phyloP scores from a whole-genome alignment of 1,140 invertebrate species.

The Periplaneta americana region DNA sequence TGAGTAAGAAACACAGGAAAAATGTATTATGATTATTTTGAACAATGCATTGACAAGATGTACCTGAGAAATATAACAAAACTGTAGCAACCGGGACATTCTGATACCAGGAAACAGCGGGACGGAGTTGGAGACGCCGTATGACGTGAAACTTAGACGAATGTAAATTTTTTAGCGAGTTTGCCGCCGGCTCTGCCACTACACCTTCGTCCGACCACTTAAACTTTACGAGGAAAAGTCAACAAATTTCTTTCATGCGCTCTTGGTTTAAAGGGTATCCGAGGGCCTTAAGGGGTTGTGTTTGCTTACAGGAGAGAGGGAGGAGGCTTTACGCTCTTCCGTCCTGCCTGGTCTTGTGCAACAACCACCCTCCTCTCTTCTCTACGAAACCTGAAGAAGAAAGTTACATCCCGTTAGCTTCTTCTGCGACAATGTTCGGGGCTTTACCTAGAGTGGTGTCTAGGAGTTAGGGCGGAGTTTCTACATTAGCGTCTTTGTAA shows the following conservation, averaged over 20 bases:
- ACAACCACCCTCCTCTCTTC: too few relatives aligned
- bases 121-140: too few relatives aligned
- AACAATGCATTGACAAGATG: too few relatives aligned
- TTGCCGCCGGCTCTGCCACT: too few relatives aligned
- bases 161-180: not conserved
- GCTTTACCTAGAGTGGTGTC: not conserved
- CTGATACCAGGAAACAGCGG: too few relatives aligned
- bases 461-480: not conserved
- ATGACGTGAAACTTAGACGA: not conserved
- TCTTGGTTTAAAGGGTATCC: not conserved
- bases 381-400: too few relatives aligned
- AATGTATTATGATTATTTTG: too few relatives aligned
- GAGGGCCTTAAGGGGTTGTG: not conserved
- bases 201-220: not conserved
- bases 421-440: not conserved
- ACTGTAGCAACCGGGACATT: too few relatives aligned
- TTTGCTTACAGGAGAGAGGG: not conserved
- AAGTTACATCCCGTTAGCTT: not conserved
- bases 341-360: too few relatives aligned
- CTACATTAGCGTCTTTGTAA: not conserved
- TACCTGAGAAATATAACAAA: not conserved
- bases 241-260: not conserved
- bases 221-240: not conserved
- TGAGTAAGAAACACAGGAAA: too few relatives aligned
- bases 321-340: too few relatives aligned